Percentiles rank a stretch among this genome's conserved stretches.
These are phyloP conservation scores for Drosophila hawaiiensis DNA, from an alignment of 2,888 invertebrate genomes.

Conservation along the genomic window DNA sequence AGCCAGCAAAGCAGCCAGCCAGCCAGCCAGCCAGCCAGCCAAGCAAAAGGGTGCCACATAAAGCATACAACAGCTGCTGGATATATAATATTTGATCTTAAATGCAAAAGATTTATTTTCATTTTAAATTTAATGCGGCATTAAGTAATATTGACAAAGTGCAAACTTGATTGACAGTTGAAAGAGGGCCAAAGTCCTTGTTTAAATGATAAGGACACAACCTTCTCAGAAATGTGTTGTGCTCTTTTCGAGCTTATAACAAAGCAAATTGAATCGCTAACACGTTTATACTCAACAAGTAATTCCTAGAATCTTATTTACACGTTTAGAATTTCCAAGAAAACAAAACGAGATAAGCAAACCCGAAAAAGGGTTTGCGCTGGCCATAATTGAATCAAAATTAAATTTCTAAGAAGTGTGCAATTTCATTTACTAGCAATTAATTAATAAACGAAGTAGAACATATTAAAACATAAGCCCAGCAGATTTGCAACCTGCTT, in stretches of 20 bases:
- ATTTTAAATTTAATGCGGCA: constrained; percentile 24
- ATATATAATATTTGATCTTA: constrained; percentile 55
- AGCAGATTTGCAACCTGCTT: neutral
- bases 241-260: neutral
- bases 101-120: constrained; percentile 30
- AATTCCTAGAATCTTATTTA: neutral
- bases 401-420: neutral
- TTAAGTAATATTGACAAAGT: constrained; percentile 33
- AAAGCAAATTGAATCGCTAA: neutral
- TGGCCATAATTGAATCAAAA: neutral
- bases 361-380: neutral
- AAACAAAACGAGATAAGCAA: neutral
- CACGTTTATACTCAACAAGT: neutral
- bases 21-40: neutral
- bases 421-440: too few relatives aligned
- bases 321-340: too few relatives aligned
- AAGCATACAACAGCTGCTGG: constrained; percentile 28
- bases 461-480: neutral
- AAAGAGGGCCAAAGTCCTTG: neutral
- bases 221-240: neutral
- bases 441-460: too few relatives aligned
- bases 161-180: constrained; percentile 33
- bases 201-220: neutral
- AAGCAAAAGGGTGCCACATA: constrained; percentile 5
- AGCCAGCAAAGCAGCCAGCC: constrained; percentile 24